Percentiles rank a stretch among this genome's conserved stretches.
Evolutionary conservation across 2,888 invertebrate genomes (phyloP).

Genomic region (Nephrocerus scutellatus): DNA sequence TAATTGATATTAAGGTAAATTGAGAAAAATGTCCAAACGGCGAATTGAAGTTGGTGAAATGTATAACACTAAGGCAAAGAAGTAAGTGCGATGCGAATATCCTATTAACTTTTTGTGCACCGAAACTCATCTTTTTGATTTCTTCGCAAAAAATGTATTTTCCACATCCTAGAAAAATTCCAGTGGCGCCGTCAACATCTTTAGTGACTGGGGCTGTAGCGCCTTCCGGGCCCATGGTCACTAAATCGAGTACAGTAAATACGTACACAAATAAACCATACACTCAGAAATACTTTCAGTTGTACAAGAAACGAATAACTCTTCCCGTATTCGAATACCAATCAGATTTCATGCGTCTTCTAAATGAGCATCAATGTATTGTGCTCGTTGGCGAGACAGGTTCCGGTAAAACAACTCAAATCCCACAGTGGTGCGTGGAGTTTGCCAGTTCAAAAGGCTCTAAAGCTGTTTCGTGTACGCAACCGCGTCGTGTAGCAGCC

Average conservation of each 20-base stretch:
- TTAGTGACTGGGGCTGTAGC: no score
- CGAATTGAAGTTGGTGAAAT: conserved; percentile 82
- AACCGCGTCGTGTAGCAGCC: conserved; percentile 94
- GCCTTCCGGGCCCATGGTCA: conserved; percentile 23
- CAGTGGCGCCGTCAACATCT: no score
- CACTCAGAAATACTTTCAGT: conserved; percentile 81
- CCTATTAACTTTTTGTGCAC: no score
- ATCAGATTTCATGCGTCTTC: conserved; percentile 87
- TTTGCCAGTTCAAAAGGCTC: conserved; percentile 59
- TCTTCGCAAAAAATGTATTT: no score
- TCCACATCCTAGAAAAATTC: no score
- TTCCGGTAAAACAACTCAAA: conserved; percentile 99
- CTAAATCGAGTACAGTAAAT: conserved; percentile 56
- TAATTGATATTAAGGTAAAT: background rate
- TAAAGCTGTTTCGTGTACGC: conserved; percentile 91
- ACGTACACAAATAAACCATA: conserved; percentile 76
- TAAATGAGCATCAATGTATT: conserved; percentile 89
- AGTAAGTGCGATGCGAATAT: conserved; percentile 52
- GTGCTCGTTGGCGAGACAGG: conserved; percentile 98
- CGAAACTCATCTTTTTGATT: no score
- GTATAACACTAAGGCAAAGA: conserved; percentile 63
- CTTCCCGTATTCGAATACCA: conserved; percentile 98
- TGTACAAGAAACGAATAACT: conserved; percentile 79
- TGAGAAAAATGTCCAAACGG: conserved; percentile 62
- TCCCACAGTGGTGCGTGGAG: conserved; percentile 92